These are phyloP conservation scores for Rallus limicola DNA, from an alignment of 2,113 vertebrate species.

Conservation along the genomic window DNA sequence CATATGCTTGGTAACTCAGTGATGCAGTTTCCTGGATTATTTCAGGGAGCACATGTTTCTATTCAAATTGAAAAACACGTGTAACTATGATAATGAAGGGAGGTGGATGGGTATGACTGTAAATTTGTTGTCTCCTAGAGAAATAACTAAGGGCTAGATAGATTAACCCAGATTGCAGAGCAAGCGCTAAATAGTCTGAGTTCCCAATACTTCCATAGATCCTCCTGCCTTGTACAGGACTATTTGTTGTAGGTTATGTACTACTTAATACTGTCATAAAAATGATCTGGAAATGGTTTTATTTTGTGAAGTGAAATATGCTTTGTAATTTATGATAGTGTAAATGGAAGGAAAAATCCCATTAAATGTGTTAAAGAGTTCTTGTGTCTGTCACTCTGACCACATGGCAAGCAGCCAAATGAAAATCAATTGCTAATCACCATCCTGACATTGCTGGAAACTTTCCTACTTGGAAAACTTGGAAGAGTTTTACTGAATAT, in stretches of 20 bases:
- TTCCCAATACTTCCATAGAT: constrained; percentile 24
- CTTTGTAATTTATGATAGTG: constrained; percentile 85
- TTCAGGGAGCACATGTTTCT: constrained; percentile 67
- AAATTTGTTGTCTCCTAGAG: constrained; percentile 13
- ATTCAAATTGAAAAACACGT: constrained; percentile 54
- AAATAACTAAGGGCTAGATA: constrained; percentile 52
- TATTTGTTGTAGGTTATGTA: constrained; percentile 76
- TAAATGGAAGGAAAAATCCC: constrained; percentile 78
- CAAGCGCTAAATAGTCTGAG: constrained; percentile 25
- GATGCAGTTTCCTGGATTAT: constrained; percentile 61
- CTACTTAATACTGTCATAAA: constrained; percentile 78
- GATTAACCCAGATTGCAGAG: constrained; percentile 25
- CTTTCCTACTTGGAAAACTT: not conserved
- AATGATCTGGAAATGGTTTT: constrained; percentile 83
- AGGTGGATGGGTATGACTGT: constrained; percentile 37
- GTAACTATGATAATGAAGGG: constrained; percentile 53
- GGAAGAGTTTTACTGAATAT: not conserved
- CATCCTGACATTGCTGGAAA: constrained; percentile 6
- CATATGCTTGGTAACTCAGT: constrained; percentile 30
- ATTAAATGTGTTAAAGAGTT: constrained; percentile 79
- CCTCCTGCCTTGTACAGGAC: constrained; percentile 65
- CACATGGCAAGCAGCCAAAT: constrained; percentile 1
- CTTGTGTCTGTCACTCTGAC: constrained; percentile 63
- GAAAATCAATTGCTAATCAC: constrained; percentile 14
- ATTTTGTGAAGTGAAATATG: constrained; percentile 85